These are phyloP conservation scores for Drosophila macrospina DNA, from an alignment of 2,888 invertebrate species.

Conservation along the genomic window DNA sequence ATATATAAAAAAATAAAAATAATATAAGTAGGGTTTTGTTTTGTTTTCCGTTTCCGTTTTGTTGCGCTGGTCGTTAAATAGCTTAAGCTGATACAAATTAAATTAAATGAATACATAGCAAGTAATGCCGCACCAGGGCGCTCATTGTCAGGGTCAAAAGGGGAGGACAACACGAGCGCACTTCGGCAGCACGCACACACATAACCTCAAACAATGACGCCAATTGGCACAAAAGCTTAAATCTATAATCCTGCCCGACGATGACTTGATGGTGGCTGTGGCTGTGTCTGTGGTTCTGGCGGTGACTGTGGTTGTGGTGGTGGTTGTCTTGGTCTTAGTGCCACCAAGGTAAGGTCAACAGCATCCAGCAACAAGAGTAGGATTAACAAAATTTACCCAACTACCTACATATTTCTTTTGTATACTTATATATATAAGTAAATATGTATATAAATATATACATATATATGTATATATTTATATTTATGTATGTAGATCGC, in stretches of 20 bases:
- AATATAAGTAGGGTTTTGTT: too few relatives aligned
- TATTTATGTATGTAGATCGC: not conserved
- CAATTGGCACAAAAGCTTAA: constrained; percentile 64
- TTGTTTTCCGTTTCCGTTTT: constrained; percentile 61
- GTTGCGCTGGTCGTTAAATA: constrained; percentile 57
- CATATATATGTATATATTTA: constrained; percentile 1
- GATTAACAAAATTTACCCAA: constrained; percentile 20
- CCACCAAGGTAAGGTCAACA: constrained; percentile 46
- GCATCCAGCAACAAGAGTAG: constrained; percentile 31
- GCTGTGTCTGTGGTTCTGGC: constrained; percentile 10
- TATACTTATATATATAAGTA: not conserved
- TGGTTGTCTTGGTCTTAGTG: constrained; percentile 2
- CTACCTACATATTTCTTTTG: not conserved
- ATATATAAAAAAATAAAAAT: too few relatives aligned
- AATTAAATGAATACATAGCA: constrained; percentile 69
- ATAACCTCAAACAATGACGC: constrained; percentile 70
- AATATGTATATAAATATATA: not conserved
- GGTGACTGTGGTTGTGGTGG: not conserved
- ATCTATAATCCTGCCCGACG: constrained; percentile 50
- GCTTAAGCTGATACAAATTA: constrained; percentile 69
- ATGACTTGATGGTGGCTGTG: constrained; percentile 26
- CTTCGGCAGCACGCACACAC: constrained; percentile 29
- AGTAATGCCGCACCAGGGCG: constrained; percentile 45
- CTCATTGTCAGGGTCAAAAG: constrained; percentile 67
- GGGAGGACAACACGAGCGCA: constrained; percentile 34